phyloP scores from a whole-genome alignment of 2,797 vertebrate species.

The Parauchenoglanis punctatus region DNA sequence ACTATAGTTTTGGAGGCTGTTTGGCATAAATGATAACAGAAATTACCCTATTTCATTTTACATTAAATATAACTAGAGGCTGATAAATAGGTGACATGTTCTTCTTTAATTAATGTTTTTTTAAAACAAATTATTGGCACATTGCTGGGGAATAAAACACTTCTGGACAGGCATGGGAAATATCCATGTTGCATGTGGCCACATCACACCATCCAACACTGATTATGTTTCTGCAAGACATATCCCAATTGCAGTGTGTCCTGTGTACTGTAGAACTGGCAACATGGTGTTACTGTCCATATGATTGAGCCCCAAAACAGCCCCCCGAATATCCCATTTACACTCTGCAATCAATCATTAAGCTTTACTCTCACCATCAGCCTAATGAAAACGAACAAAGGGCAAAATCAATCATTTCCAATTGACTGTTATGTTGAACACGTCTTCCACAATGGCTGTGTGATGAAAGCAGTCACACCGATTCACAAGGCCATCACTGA shows the following conservation, averaged over 20 bases:
- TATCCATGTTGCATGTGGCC: neutral
- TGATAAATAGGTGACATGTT: neutral
- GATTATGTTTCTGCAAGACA: neutral
- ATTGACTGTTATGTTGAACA: neutral
- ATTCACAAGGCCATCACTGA: constrained; percentile 14
- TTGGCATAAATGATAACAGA: neutral
- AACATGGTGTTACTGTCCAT: no score
- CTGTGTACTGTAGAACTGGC: neutral
- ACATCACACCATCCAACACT: neutral
- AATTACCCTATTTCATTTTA: neutral
- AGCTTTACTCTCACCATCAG: neutral
- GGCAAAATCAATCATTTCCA: constrained; percentile 5
- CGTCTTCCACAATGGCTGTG: neutral
- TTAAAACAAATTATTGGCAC: neutral
- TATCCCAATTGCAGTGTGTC: neutral
- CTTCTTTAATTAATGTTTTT: neutral
- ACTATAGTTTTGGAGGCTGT: neutral
- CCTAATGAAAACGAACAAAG: constrained; percentile 12
- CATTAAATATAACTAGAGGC: neutral
- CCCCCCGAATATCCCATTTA: neutral
- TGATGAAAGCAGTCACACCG: constrained; percentile 27
- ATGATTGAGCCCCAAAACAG: neutral
- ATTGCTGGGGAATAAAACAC: neutral
- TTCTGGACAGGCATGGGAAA: neutral
- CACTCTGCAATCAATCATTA: constrained; percentile 8